Percentiles rank a stretch among this genome's conserved stretches.
Evolutionary conservation across 2,797 vertebrate species (phyloP).

Genomic region (Aeoliscus strigatus): DNA sequence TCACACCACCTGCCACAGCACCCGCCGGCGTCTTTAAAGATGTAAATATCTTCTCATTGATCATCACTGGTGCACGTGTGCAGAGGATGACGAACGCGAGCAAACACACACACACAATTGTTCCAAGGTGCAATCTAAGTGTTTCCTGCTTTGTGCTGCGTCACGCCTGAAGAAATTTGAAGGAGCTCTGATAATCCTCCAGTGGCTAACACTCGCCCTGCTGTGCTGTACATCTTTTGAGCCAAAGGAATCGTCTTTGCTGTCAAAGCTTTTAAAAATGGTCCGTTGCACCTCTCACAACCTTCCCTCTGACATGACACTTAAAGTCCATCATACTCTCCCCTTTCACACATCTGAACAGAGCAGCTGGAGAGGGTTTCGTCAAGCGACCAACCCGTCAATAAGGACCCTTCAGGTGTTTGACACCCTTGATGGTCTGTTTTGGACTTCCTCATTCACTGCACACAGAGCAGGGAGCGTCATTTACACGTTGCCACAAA

Average conservation of each 20-base stretch:
- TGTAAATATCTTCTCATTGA: constrained; percentile 14
- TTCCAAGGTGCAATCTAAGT: no score
- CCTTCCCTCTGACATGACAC: no score
- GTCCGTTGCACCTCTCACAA: not conserved
- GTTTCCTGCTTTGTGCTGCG: constrained; percentile 44
- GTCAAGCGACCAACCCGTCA: no score
- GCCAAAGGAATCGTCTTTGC: constrained; percentile 9
- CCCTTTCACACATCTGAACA: no score
- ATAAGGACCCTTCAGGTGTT: no score
- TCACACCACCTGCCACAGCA: constrained; percentile 8
- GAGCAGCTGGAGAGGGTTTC: no score
- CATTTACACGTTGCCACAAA: constrained; percentile 6
- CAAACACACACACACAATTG: no score
- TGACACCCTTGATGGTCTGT: no score
- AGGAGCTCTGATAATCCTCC: constrained; percentile 14
- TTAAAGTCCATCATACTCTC: no score
- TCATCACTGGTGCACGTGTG: constrained; percentile 16
- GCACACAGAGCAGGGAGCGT: not conserved
- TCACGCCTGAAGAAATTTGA: constrained; percentile 39
- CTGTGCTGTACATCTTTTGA: constrained; percentile 6
- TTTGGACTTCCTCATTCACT: constrained; percentile 2
- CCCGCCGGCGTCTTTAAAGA: constrained; percentile 14
- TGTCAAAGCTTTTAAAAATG: not conserved
- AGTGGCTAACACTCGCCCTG: constrained; percentile 4
- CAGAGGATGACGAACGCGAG: no score